phyloP scores from a whole-genome alignment of 2,113 vertebrate species.

The Myrmecobius fasciatus region DNA sequence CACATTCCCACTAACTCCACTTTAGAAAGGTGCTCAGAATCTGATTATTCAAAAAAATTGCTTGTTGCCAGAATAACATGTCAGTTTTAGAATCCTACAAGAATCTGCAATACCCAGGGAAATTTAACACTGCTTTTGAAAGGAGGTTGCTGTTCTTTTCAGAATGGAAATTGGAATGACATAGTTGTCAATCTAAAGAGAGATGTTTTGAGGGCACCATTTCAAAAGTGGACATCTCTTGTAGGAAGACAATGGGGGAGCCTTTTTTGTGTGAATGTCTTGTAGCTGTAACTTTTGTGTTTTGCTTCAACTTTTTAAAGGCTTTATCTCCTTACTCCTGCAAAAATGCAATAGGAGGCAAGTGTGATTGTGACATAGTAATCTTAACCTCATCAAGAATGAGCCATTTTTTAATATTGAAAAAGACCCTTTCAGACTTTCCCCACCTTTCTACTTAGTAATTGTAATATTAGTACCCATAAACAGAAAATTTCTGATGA shows the following conservation, averaged over 20 bases:
- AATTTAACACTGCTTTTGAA: slow-evolving; percentile 53
- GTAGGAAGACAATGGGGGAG: background rate
- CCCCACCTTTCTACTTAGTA: background rate
- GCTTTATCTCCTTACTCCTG: background rate
- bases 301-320: background rate
- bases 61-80: slow-evolving; percentile 16
- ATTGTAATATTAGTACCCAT: background rate
- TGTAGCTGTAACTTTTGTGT: background rate
- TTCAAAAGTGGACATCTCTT: background rate
- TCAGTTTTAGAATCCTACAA: slow-evolving; percentile 2
- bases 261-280: background rate
- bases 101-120: slow-evolving; percentile 13
- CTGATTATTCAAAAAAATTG: slow-evolving; percentile 52
- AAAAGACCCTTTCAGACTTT: background rate
- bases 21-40: slow-evolving; percentile 42
- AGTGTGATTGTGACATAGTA: background rate
- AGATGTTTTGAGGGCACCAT: slow-evolving; percentile 3
- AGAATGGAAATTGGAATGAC: slow-evolving; percentile 46
- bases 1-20: slow-evolving; percentile 18
- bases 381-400: background rate
- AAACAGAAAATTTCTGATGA: background rate
- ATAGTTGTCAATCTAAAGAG: background rate
- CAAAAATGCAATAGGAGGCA: background rate
- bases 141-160: slow-evolving; percentile 5
- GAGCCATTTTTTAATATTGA: background rate